A percentile compares a stretch with the other conserved stretches of the same genome.
phyloP scores from a whole-genome alignment of 2,113 vertebrate genomes.

The Sinocyclocheilus anophthalmus region DNA sequence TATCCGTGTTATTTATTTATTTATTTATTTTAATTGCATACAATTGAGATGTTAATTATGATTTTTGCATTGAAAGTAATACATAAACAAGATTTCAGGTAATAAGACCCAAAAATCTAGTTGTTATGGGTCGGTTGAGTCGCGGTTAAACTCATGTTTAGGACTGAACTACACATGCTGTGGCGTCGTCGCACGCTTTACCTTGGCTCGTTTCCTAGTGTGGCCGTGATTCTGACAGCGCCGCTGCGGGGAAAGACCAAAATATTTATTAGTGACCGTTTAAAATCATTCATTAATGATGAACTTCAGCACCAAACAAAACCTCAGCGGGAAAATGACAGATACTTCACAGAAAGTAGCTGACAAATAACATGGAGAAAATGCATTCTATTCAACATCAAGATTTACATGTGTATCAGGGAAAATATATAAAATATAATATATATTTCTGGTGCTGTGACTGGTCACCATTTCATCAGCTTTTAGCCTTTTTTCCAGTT shows the following conservation, averaged over 20 bases:
- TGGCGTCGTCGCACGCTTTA: conserved; percentile 58
- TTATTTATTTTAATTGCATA: no score
- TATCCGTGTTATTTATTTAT: neutral
- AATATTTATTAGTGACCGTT: conserved; percentile 15
- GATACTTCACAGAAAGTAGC: neutral
- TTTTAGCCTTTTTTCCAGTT: no score
- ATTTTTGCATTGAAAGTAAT: no score
- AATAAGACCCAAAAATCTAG: neutral
- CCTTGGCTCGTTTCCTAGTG: conserved; percentile 95
- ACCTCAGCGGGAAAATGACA: no score
- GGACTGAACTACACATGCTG: neutral
- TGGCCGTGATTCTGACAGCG: conserved; percentile 90
- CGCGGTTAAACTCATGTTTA: neutral
- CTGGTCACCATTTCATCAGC: no score
- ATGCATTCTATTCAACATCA: neutral
- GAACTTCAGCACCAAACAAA: conserved; percentile 15
- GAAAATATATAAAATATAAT: no score
- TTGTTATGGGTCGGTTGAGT: neutral
- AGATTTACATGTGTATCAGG: neutral
- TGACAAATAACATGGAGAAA: neutral
- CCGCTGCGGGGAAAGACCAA: conserved; percentile 75
- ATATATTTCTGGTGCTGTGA: no score
- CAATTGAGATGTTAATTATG: no score
- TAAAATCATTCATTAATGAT: neutral
- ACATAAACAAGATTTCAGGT: neutral